These are phyloP conservation scores for Antechinus stuartii DNA, from an alignment of 2,113 vertebrate genomes.

Conservation along the genomic window DNA sequence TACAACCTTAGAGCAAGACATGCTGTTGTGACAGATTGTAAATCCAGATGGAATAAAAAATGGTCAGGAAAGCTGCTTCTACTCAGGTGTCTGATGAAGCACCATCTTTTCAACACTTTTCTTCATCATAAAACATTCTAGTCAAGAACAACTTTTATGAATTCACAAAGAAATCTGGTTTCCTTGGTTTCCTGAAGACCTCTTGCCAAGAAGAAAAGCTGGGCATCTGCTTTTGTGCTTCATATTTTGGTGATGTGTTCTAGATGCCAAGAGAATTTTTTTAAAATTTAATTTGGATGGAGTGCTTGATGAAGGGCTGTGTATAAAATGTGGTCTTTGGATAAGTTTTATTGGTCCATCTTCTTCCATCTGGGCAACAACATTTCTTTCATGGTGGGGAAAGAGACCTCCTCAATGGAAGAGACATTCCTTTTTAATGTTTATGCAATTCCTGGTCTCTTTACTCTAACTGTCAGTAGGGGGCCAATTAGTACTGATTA, in stretches of 20 bases:
- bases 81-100: slow-evolving; percentile 50
- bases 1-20: background rate
- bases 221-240: slow-evolving; percentile 42
- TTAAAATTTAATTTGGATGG: slow-evolving; percentile 16
- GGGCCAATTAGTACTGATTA: slow-evolving; percentile 47
- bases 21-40: background rate
- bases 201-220: slow-evolving; percentile 28
- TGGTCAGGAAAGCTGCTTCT: background rate
- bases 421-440: slow-evolving; percentile 37
- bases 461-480: slow-evolving; percentile 46
- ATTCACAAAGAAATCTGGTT: background rate
- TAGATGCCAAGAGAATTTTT: slow-evolving; percentile 14
- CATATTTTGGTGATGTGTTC: slow-evolving; percentile 42
- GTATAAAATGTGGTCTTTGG: background rate
- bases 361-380: background rate
- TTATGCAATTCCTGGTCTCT: slow-evolving; percentile 66
- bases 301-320: background rate
- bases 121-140: slow-evolving; percentile 37
- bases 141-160: background rate
- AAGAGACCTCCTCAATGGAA: background rate
- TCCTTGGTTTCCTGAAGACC: background rate
- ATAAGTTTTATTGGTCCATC: background rate
- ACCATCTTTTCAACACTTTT: background rate
- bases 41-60: background rate
- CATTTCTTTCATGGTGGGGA: background rate